A percentile compares a stretch with the other conserved stretches of the same genome.
phyloP scores from a whole-genome alignment of 1,140 invertebrate genomes.

The Glomeris maerens region DNA sequence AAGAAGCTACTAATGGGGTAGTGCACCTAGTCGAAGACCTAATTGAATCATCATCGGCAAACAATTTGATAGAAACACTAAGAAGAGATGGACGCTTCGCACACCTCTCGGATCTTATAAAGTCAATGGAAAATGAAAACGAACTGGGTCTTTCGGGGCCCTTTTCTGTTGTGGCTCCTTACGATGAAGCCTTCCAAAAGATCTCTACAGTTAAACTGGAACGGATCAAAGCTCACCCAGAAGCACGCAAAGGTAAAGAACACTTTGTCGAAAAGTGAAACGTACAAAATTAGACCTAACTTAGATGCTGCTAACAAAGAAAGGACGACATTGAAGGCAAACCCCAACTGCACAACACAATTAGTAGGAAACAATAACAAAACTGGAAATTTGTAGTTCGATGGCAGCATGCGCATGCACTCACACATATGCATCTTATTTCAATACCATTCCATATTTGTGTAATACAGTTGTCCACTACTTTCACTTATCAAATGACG shows the following conservation, averaged over 20 bases:
- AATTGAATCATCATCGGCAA: slow-evolving; percentile 37
- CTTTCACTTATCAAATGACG: too few relatives aligned
- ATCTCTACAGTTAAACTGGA: slow-evolving; percentile 29
- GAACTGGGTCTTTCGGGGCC: slow-evolving; percentile 25
- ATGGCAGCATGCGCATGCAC: too few relatives aligned
- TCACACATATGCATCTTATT: too few relatives aligned
- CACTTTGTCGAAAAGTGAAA: background rate
- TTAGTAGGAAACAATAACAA: too few relatives aligned
- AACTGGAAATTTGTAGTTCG: too few relatives aligned
- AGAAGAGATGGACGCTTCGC: slow-evolving; percentile 38
- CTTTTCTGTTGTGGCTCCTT: slow-evolving; percentile 46
- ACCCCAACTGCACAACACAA: too few relatives aligned
- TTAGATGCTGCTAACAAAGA: background rate
- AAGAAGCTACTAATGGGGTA: slow-evolving; percentile 49
- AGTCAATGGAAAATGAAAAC: slow-evolving; percentile 31
- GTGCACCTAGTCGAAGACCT: slow-evolving; percentile 51
- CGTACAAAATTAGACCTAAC: background rate
- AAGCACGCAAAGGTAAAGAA: slow-evolving; percentile 26
- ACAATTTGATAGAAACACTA: slow-evolving; percentile 17
- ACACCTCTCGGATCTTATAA: slow-evolving; percentile 38
- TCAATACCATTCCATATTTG: too few relatives aligned
- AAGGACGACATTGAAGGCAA: too few relatives aligned
- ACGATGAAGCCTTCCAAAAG: slow-evolving; percentile 43
- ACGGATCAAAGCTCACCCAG: slow-evolving; percentile 28
- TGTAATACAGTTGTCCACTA: too few relatives aligned